These are phyloP conservation scores for Protaetia brevitarsis DNA, from an alignment of 1,140 invertebrate species.

Conservation along the genomic window DNA sequence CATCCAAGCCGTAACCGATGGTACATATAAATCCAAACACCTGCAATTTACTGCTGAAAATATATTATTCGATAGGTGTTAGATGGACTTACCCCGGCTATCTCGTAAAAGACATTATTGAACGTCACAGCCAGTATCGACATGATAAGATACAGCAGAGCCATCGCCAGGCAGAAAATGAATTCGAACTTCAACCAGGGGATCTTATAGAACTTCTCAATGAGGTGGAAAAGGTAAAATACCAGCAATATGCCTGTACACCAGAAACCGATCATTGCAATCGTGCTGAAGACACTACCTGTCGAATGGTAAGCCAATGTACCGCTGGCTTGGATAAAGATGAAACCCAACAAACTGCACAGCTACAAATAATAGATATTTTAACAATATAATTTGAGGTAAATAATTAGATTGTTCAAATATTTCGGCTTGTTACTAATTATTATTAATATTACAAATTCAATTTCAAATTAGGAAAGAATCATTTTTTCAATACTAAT, in stretches of 20 bases:
- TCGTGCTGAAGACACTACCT: constrained; percentile 72
- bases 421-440: no score
- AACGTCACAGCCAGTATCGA: constrained; percentile 62
- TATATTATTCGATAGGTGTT: constrained; percentile 10
- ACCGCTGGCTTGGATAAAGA: constrained; percentile 68
- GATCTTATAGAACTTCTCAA: constrained; percentile 80
- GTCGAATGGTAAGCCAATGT: constrained; percentile 51
- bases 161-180: constrained; percentile 68
- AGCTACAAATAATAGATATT: no score
- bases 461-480: no score
- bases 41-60: constrained; percentile 48
- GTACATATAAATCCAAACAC: constrained; percentile 79
- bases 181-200: constrained; percentile 87
- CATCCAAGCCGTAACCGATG: constrained; percentile 73
- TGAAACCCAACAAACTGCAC: constrained; percentile 76
- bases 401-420: no score
- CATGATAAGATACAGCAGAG: constrained; percentile 68
- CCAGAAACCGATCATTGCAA: constrained; percentile 83
- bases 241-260: constrained; percentile 75
- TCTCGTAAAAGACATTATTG: constrained; percentile 55
- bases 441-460: background rate
- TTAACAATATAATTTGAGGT: no score
- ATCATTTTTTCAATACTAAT: no score
- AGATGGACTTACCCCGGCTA: constrained; percentile 73
- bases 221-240: constrained; percentile 80